Conservation (phyloP, 2,797 vertebrate genomes). For the Mastacembelus armatus region DNA sequence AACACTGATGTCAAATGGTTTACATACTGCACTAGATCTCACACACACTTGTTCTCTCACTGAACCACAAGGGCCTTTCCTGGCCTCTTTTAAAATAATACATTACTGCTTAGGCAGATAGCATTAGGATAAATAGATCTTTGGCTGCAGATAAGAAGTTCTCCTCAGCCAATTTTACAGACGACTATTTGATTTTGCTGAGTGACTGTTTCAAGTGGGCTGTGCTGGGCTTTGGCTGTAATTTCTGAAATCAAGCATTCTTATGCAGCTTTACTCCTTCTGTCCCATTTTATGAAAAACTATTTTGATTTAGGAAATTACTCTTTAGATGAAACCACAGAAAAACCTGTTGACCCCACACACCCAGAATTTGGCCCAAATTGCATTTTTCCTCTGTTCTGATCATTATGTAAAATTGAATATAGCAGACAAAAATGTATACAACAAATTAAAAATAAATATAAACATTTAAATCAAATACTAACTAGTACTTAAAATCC, state of each 20-base stretch:
- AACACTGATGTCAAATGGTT: constrained; percentile 85
- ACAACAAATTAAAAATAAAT: background rate
- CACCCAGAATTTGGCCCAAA: background rate
- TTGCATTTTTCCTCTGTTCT: background rate
- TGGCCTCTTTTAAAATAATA: constrained; percentile 62
- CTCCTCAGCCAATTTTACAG: constrained; percentile 43
- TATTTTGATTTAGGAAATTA: background rate
- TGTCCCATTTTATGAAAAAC: background rate
- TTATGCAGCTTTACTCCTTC: constrained; percentile 1
- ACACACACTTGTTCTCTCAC: constrained; percentile 75
- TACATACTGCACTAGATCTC: constrained; percentile 76
- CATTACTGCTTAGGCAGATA: constrained; percentile 46
- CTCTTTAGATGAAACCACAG: background rate
- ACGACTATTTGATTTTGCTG: constrained; percentile 28
- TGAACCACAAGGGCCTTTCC: constrained; percentile 64
- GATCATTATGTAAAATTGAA: background rate
- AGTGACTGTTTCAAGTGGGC: constrained; percentile 27
- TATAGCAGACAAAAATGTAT: too few species aligned
- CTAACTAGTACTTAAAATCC: background rate
- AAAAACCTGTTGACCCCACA: background rate
- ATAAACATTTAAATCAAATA: background rate
- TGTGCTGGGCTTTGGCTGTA: constrained; percentile 17
- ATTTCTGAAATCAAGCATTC: constrained; percentile 17
- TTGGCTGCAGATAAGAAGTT: constrained; percentile 49
- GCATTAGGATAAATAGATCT: constrained; percentile 51